phyloP scores from a whole-genome alignment of 2,113 vertebrate species.

The Glareola pratincola region DNA sequence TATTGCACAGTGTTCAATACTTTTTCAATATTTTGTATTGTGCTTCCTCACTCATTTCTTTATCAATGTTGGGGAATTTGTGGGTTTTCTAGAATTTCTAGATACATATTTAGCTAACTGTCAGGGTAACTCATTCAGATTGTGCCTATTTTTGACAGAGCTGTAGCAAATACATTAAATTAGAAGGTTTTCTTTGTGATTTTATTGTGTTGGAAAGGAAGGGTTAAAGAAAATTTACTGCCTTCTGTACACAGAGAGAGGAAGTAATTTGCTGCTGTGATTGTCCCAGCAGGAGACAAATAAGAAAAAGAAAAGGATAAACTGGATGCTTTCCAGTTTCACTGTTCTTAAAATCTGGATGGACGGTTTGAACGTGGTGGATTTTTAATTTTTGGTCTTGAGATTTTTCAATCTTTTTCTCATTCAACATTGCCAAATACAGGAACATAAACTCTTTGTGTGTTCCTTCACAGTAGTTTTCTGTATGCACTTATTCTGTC shows the following conservation, averaged over 20 bases:
- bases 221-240: not conserved
- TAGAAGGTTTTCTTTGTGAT: not conserved
- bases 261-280: constrained; percentile 19
- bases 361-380: not conserved
- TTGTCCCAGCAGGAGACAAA: not conserved
- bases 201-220: not conserved
- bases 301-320: not conserved
- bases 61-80: not conserved
- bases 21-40: not conserved
- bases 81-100: not conserved
- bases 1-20: not conserved
- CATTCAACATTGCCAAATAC: not conserved
- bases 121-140: not conserved
- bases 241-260: not conserved
- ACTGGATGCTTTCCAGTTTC: not conserved
- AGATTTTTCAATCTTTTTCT: not conserved
- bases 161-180: not conserved
- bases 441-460: not conserved
- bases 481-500: not conserved
- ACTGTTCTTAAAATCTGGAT: not conserved
- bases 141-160: not conserved
- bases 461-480: not conserved
- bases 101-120: not conserved
- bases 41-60: not conserved
- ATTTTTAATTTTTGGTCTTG: not conserved